These are phyloP conservation scores for Ceratosolen solmsi DNA, from an alignment of 1,140 invertebrate species.

Conservation along the genomic window DNA sequence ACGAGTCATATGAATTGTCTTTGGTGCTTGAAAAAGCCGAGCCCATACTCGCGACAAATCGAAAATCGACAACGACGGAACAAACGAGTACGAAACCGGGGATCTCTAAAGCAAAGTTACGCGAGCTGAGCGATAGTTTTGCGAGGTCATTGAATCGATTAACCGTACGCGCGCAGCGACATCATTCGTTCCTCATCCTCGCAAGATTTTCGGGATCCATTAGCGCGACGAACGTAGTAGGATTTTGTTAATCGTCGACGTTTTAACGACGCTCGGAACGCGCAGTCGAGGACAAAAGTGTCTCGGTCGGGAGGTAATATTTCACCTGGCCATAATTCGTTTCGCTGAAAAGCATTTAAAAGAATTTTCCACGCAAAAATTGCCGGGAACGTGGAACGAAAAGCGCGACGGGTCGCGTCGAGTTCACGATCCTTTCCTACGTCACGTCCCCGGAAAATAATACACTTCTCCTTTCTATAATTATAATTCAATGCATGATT, in stretches of 20 bases:
- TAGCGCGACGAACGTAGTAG: background rate
- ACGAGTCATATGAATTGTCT: background rate
- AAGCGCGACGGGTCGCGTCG: background rate
- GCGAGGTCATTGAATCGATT: no score
- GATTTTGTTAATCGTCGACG: background rate
- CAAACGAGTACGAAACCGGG: no score
- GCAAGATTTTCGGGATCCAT: no score
- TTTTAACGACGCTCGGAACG: background rate
- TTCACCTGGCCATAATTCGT: background rate
- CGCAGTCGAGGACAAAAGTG: background rate
- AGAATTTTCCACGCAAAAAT: constrained; percentile 17
- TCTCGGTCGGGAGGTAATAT: background rate
- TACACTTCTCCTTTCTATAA: constrained; percentile 41
- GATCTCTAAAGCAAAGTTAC: no score
- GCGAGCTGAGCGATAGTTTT: no score
- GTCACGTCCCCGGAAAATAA: constrained; percentile 1
- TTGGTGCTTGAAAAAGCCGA: background rate
- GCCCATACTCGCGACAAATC: background rate
- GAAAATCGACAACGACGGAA: background rate
- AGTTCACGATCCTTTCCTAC: background rate
- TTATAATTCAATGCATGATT: constrained; percentile 63
- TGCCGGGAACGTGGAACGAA: background rate
- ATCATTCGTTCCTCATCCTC: no score
- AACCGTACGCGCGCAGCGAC: no score
- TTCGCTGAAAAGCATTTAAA: constrained; percentile 3